These are phyloP conservation scores for Anaspis maculata DNA, from an alignment of 2,888 invertebrate species.

Conservation along the genomic window DNA sequence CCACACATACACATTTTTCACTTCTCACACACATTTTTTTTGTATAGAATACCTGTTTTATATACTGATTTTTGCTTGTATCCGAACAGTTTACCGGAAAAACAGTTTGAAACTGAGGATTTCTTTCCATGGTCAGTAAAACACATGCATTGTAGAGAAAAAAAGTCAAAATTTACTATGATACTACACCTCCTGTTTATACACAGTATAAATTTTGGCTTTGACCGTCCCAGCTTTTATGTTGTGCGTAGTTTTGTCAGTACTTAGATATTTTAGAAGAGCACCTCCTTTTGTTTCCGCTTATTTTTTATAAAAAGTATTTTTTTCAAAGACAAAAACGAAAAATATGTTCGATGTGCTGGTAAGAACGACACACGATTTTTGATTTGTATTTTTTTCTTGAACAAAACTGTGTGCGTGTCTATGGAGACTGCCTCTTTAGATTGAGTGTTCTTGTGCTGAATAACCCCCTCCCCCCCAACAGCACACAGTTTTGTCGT, in stretches of 20 bases:
- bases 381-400: too few species aligned
- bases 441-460: too few species aligned
- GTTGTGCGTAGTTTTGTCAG: too few species aligned
- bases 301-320: not conserved
- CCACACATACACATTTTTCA: too few species aligned
- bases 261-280: too few species aligned
- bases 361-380: slow-evolving; percentile 30
- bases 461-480: too few species aligned
- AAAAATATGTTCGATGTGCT: slow-evolving; percentile 20
- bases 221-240: too few species aligned
- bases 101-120: slow-evolving; percentile 64
- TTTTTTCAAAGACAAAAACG: not conserved
- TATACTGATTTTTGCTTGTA: slow-evolving; percentile 32
- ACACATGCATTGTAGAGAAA: too few species aligned
- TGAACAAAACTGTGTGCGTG: slow-evolving; percentile 20
- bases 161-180: too few species aligned
- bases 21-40: slow-evolving; percentile 1
- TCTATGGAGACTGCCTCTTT: too few species aligned
- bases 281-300: not conserved
- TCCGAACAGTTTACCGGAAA: slow-evolving; percentile 70
- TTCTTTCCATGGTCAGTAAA: slow-evolving; percentile 75
- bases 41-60: not conserved
- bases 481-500: slow-evolving; percentile 16
- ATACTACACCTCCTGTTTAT: too few species aligned
- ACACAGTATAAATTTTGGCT: too few species aligned